phyloP scores from a whole-genome alignment of 2,797 vertebrate genomes.

The Sebastes taczanowskii region DNA sequence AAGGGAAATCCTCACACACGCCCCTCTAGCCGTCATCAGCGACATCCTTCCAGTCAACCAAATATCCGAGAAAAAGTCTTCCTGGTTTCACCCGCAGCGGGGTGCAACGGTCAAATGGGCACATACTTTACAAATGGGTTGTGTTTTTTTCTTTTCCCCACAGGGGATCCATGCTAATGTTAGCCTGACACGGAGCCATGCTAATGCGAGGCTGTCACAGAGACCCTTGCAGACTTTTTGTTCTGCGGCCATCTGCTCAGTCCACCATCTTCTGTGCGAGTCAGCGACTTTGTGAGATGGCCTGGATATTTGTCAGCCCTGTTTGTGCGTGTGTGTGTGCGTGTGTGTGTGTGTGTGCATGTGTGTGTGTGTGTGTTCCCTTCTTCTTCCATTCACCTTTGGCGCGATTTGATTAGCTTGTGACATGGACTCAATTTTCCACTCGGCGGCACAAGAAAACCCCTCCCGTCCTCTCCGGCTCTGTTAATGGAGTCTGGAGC shows the following conservation, averaged over 20 bases:
- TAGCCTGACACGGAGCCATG: constrained; percentile 47
- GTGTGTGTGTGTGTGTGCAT: constrained; percentile 1
- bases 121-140: constrained; percentile 20
- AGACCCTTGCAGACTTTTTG: constrained; percentile 45
- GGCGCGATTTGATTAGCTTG: constrained; percentile 78
- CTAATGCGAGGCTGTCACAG: constrained; percentile 34
- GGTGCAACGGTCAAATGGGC: constrained; percentile 32
- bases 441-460: constrained; percentile 73
- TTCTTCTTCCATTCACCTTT: constrained; percentile 64
- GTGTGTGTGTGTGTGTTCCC: neutral
- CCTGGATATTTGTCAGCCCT: constrained; percentile 54
- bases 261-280: constrained; percentile 51
- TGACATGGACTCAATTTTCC: constrained; percentile 82
- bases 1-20: constrained; percentile 11
- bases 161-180: constrained; percentile 41
- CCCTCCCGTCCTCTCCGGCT: constrained; percentile 39
- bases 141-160: constrained; percentile 35
- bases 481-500: constrained; percentile 62
- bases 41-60: constrained; percentile 41
- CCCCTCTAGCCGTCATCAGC: constrained; percentile 9
- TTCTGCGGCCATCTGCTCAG: constrained; percentile 68
- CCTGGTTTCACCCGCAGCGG: constrained; percentile 44
- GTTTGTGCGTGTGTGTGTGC: constrained; percentile 2
- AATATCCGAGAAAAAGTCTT: constrained; percentile 61
- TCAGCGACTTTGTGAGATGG: constrained; percentile 61